Base-by-base conservation (phyloP, 2,797 vertebrate genomes). In the Myotis myotis region DNA sequence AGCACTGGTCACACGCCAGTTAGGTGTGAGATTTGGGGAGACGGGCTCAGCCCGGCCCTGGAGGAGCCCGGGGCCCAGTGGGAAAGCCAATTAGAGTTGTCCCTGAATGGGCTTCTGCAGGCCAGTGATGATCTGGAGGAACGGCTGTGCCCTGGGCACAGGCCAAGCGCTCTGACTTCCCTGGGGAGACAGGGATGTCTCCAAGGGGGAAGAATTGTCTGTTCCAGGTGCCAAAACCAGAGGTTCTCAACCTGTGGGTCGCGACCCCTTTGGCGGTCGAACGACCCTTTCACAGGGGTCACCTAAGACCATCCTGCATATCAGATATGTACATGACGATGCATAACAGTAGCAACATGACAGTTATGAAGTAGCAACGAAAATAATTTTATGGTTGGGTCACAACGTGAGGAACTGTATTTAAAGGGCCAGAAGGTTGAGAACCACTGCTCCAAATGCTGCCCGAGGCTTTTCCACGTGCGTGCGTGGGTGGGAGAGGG, bases 111-210 rank as follows among this genome's bases (percentile, higher is more conserved):
- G 30, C 15, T 78, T 66, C 53, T 5, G 16, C 25, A 0, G 0
- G 36, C 2, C 3, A 28, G 33, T 8, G 23, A 30, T 28, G 30
- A 25, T 1, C 12, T 5, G 33, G 25, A 22, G 36, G 22, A 33
- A 6, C 0, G 6, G 2, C 51, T 25, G 15, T 6, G n/a, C 41
- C 3, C 0, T 19, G 75, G 68, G 51, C 36, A 10, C 2, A 1
- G 19, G 36, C 49, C 4, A 7, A 19, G 80, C 0, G 3, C 30
- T 5, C 81, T 3, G 49, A 25, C n/a, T 30, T 47, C 57, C 57
- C 38, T 8, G 9, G 33, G 49, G 30, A 68, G n/a, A 16, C 3
- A 41, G 22, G 38, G 75, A 25, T 36, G 47, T 8, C 30, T 62
- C 30, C 13, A 6, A 0, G 16, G 51, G 75, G 81, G 74, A 68